Percentiles rank a stretch among this genome's conserved stretches.
Evolutionary conservation across 2,797 vertebrate species (phyloP).

Genomic region (Arremon aurantiirostris): DNA sequence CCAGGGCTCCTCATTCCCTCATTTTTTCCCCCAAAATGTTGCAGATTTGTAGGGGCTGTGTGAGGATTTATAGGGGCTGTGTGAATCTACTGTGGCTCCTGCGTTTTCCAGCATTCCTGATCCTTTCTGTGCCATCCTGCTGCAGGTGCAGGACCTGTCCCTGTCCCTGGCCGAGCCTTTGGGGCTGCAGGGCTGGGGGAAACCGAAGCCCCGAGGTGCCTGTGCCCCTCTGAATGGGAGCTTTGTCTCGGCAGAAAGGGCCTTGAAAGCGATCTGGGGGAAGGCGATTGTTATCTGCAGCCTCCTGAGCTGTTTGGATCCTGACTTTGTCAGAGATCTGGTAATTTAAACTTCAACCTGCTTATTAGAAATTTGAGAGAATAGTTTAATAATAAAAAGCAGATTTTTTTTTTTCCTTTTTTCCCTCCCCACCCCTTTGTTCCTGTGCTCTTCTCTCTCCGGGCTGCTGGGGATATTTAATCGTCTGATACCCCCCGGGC

Average conservation of each 20-base stretch:
- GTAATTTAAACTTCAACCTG: slow-evolving; percentile 82
- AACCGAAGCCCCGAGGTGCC: slow-evolving; percentile 71
- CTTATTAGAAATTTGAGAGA: slow-evolving; percentile 81
- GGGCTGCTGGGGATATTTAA: slow-evolving; percentile 21
- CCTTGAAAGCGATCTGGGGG: slow-evolving; percentile 83
- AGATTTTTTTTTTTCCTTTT: background rate
- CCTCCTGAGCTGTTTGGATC: slow-evolving; percentile 74
- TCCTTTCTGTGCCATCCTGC: background rate
- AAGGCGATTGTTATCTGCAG: slow-evolving; percentile 82
- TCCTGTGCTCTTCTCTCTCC: slow-evolving; percentile 12
- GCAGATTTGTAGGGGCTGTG: fast-evolving
- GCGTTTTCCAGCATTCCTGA: fast-evolving
- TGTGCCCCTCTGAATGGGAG: slow-evolving; percentile 77
- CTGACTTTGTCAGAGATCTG: slow-evolving; percentile 75
- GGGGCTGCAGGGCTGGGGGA: slow-evolving; percentile 72
- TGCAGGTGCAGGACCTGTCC: slow-evolving; percentile 32
- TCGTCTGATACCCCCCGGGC: background rate
- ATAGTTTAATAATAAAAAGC: slow-evolving; percentile 67
- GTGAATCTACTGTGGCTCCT: fast-evolving
- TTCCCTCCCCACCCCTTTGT: background rate
- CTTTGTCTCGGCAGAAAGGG: slow-evolving; percentile 83
- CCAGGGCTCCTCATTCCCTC: background rate
- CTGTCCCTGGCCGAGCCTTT: background rate
- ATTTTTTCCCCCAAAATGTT: fast-evolving
- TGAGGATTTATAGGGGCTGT: background rate